These are phyloP conservation scores for Drosophila meridionalis DNA, from an alignment of 2,888 invertebrate species.

Conservation along the genomic window DNA sequence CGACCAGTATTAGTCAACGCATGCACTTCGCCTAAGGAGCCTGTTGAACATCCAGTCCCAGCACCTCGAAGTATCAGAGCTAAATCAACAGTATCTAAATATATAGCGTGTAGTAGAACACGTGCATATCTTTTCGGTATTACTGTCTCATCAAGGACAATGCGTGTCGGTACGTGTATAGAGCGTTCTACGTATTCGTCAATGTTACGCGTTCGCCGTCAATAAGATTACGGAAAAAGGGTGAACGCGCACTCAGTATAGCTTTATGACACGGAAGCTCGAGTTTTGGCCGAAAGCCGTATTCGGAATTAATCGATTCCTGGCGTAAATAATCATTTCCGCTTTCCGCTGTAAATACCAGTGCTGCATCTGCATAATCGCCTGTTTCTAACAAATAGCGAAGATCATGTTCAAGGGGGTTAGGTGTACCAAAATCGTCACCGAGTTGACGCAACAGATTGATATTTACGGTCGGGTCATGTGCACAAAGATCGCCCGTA, in stretches of 20 bases:
- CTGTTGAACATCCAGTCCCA: slow-evolving; percentile 88
- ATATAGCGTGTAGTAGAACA: slow-evolving; percentile 96
- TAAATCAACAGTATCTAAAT: slow-evolving; percentile 94
- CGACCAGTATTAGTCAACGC: slow-evolving; percentile 90
- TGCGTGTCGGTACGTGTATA: slow-evolving; percentile 90
- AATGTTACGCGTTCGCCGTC: slow-evolving; percentile 90
- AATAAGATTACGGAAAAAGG: slow-evolving; percentile 94
- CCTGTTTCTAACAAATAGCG: slow-evolving; percentile 94
- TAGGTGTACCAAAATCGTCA: slow-evolving; percentile 94
- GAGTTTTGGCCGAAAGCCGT: slow-evolving; percentile 91
- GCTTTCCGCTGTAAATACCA: slow-evolving; percentile 93
- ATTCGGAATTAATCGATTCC: slow-evolving; percentile 88
- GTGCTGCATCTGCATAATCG: slow-evolving; percentile 95
- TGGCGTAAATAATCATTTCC: slow-evolving; percentile 88
- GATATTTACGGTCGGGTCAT: slow-evolving; percentile 88
- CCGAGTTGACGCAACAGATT: slow-evolving; percentile 90
- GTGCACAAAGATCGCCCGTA: slow-evolving; percentile 90
- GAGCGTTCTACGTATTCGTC: slow-evolving; percentile 91
- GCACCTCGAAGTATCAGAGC: slow-evolving; percentile 90
- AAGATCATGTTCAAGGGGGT: slow-evolving; percentile 92
- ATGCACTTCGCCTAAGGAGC: slow-evolving; percentile 89
- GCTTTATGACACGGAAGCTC: slow-evolving; percentile 96
- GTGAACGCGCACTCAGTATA: slow-evolving; percentile 96
- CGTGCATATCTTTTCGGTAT: slow-evolving; percentile 96
- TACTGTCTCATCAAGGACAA: slow-evolving; percentile 96